Evolutionary conservation across 2,113 vertebrate species (phyloP), one percentile per base, ranked within the genome.

Genomic region (Nothoprocta pentlandii): DNA sequence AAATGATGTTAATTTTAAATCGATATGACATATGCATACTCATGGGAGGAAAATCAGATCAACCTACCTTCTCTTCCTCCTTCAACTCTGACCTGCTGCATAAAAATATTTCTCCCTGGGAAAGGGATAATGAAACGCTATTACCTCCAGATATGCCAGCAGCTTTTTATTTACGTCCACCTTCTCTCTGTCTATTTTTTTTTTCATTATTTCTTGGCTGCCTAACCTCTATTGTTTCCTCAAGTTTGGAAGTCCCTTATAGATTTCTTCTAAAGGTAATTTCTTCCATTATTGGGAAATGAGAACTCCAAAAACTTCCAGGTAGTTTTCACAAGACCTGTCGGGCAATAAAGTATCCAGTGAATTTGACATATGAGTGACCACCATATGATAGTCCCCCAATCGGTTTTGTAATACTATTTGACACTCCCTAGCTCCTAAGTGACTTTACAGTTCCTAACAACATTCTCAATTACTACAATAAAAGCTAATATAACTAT

Each of bases 1-100:
- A 85, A 87, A 95, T 74, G 63, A 88, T 95, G 77, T 92, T 96
- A 85, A 90, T 91, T 96, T 96, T 93, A 96, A 92, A 93, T 77
- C 0, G 9, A 85, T 44, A 70, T 28, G 91, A 94, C 92, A 93
- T 6, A 19, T 56, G 46, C 58, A 39, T 68, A 53, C 85, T 94
- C 54, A 0, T 44, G 91, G 92, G 82, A 92, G 76, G 67, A 46
- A 67, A 85, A 70, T 54, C 85, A 82, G 51, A 93, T 69, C 21
- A 92, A 73, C 61, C 14, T 21, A 7, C 34, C 54, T 92, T 90
- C 74, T 92, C 39, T 70, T 76, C 32, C 66, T 91, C 85, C 69
- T 94, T 96, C 85, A 94, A 59, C 86, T 84, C 74, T 94, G 70
- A 85, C 71, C 87, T 84, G 8, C 83, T 0, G 0, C 41, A 84